Percentiles rank a stretch among this genome's conserved stretches.
Conservation (phyloP, 2,113 vertebrate genomes). For the human (Homo sapiens) region GRCh38 chr11:126345001-126345500, state of each 20-base stretch:
- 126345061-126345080: background rate
- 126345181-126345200: background rate
- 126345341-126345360: constrained; percentile 87
- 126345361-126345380: constrained; percentile 82
- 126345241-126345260: background rate
- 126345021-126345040: background rate
- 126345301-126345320: accelerated
- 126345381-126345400: constrained; percentile 90
- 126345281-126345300: accelerated
- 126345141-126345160: background rate
- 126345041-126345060: background rate
- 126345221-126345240: background rate
- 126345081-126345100: background rate
- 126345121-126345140: background rate
- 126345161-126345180: background rate
- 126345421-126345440: constrained; percentile 97
- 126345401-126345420: constrained; percentile 98
- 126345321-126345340: background rate
- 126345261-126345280: background rate
- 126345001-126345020: background rate
- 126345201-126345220: background rate
- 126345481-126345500: constrained; percentile 92
- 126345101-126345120: background rate
- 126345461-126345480: constrained; percentile 91
- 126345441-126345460: constrained; percentile 89